These are phyloP conservation scores for Brenthis daphne DNA, from an alignment of 2,888 invertebrate genomes.

Conservation along the genomic window DNA sequence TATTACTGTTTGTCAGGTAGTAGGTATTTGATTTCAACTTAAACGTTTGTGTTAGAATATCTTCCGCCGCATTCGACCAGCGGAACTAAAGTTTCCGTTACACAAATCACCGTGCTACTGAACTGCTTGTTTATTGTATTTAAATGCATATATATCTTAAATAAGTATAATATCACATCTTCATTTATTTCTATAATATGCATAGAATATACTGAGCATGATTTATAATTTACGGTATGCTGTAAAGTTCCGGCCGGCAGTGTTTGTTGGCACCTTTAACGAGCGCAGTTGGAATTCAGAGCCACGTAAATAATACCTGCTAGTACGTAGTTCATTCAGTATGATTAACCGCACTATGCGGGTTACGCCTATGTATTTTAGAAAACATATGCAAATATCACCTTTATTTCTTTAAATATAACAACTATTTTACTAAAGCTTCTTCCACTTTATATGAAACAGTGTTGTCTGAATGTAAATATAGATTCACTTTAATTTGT, in stretches of 20 bases:
- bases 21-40: constrained; percentile 30
- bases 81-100: constrained; percentile 53
- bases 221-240: constrained; percentile 32
- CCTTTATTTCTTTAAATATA: constrained; percentile 5
- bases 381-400: constrained; percentile 7
- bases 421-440: constrained; percentile 8
- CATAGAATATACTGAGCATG: constrained; percentile 5
- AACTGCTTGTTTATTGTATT: background rate
- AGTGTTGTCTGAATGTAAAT: constrained; percentile 9
- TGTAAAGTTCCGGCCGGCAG: constrained; percentile 24
- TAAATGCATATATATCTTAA: background rate
- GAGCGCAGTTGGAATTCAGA: constrained; percentile 41
- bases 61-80: constrained; percentile 57
- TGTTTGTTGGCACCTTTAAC: constrained; percentile 39
- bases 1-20: constrained; percentile 54
- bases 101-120: constrained; percentile 62
- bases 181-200: background rate
- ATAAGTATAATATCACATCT: background rate
- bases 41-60: constrained; percentile 40
- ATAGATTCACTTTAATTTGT: constrained; percentile 23
- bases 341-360: constrained; percentile 28
- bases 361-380: constrained; percentile 31
- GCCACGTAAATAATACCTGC: constrained; percentile 49
- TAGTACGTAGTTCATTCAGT: constrained; percentile 34
- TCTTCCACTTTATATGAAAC: constrained; percentile 8